Base-by-base conservation (phyloP, 2,113 vertebrate genomes). In the Scopus umbretta region DNA sequence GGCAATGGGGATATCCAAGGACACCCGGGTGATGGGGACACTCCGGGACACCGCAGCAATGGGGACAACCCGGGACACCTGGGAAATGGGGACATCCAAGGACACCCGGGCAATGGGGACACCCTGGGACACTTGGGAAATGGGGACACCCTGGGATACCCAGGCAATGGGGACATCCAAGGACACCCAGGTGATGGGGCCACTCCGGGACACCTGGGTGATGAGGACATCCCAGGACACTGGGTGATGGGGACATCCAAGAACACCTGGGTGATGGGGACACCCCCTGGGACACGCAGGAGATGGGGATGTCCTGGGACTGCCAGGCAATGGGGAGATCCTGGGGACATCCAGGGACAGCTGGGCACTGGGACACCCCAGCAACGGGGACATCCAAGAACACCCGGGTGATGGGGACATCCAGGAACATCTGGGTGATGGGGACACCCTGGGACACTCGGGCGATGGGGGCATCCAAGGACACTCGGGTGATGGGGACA, bases 1-100 rank as follows among this genome's bases (percentile, higher is more conserved):
- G 26, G 18, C 1, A 2, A 19, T 3, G 34, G 50, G 34, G 85
- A 34, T 10, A 27, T 0, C 13, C 3, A 1, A 25, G 52, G 52
- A 38, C 34, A 42, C 7, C 11, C 0, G 7, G 45, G 27, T 5
- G 2, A 16, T 18, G 40, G 62, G n/a, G 27, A 22, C 14, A n/a
- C 2, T 5, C 4, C 0, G 17, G 59, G 58, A 15, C 7, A 12
- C 4, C 12, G 0, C 19, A 27, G 34, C 2, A 6, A 13, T 0
- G 1, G 43, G 50, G 30, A n/a, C 25, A 16, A 1, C 15, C 2
- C 4, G 8, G 50, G 50, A 16, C 25, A 52, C 15, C 5, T 2
- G 52, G 52, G 15, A 6, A 5, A 27, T 53, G 52, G 52, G 4
- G 5, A 7, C 52, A 53, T 1, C 53, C 13, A 8, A 11, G 67